Base-by-base conservation (phyloP, 2,797 vertebrate genomes). In the Dermochelys coriacea region DNA sequence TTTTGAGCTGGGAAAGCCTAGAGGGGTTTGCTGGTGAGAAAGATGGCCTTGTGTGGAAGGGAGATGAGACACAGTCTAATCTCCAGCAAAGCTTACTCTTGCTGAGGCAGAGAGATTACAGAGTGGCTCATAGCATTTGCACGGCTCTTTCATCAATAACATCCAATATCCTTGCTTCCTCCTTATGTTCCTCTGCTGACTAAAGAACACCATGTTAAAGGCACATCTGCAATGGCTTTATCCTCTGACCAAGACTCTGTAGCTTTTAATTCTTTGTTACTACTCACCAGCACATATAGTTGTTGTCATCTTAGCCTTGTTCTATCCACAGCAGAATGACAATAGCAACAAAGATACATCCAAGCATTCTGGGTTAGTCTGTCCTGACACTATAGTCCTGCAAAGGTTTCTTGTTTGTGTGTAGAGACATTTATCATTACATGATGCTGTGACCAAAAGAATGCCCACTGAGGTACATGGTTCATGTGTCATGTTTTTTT, bases 371-470 rank as follows among this genome's bases (percentile, higher is more conserved):
- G 80, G 19, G 45, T 92, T 4, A 41, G 51, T 94, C 1, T 0
- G 4, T 6, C 11, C 29, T 45, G 68, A 61, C 57, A 78, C 12
- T 12, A 23, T 45, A 74, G 37, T 47, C 71, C 3, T 51, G 7
- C 15, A 84, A 91, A 6, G 2, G 27, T 47, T 47, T 61, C 6
- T 4, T 47, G 79, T 52, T 19, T 52, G 10, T 82, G 49, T 55
- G 80, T 4, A 54, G 25, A 80, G 88, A 5, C 77, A 57, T 85
- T 84, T 90, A 14, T 31, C 11, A 10, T 5, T 55, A 88, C 83
- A 9, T 29, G 45, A 57, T 2, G 8, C 80, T 19, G 12, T 0
- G 0, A 64, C 0, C 9, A 89, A 64, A 34, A 83, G 87, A 71
- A 29, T 23, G 61, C 90, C 87, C n/a, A 47, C 55, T 52, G 74